Evolutionary conservation across 2,113 vertebrate species (phyloP), one percentile per base, ranked within the genome.

Genomic region (Syrmaticus mikado): DNA sequence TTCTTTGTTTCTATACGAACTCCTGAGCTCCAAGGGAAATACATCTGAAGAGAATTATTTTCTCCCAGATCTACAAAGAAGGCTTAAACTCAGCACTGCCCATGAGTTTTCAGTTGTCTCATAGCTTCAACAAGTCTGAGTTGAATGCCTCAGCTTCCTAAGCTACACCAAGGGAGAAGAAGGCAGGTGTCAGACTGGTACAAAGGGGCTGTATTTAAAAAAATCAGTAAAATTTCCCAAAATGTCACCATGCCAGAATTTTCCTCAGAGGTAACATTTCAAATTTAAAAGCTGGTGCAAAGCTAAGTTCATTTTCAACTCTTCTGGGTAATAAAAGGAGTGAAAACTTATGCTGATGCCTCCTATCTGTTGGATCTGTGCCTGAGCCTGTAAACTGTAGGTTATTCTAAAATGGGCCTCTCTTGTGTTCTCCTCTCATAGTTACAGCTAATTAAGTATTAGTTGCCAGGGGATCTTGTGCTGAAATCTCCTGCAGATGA

Each of bases 381-480:
- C n/a, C 40, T 57, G 21, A 65, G 46, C 43, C 72, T 0, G 0
- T 38, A 67, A 73, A 32, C 21, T 55, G 6, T 14, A 19, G 1
- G 1, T 14, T 57, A 18, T 4, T 40, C 22, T 70, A 64, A 73
- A 81, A 77, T 9, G 17, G 16, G 20, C 4, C 30, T 83, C 30
- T 62, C 58, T n/a, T 32, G 36, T 50, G 36, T 8, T 71, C 53
- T 48, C 52, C 45, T 48, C 12, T 75, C 78, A 14, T 27, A 76
- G 8, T 1, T n/a, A 60, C 17, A 88, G 19, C 13, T 48, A 46
- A 79, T 72, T 61, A 84, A 82, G 55, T 68, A 20, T 40, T n/a
- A 68, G 20, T n/a, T 48, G 43, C 40, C 6, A 76, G 61, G 65
- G 40, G 15, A 27, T 19, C 7, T 36, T 61, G 11, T 79, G 32